Conservation (phyloP, 2,113 vertebrate species). For the Suricata suricatta region DNA sequence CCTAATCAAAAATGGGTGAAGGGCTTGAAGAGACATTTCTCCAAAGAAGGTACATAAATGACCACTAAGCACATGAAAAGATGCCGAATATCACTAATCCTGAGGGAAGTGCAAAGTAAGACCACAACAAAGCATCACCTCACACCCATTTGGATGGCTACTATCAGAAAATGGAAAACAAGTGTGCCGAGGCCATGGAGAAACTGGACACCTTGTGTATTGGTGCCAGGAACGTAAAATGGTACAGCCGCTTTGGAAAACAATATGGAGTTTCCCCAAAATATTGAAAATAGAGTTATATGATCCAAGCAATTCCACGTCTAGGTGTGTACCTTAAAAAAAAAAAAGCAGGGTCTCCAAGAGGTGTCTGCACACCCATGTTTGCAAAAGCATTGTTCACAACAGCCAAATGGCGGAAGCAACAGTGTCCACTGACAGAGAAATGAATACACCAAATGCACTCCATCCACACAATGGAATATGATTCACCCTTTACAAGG, state of each 20-base stretch:
- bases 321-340: not conserved
- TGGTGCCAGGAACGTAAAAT: accelerated
- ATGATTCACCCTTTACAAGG: not conserved
- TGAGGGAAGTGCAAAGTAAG: not conserved
- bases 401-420: accelerated
- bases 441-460: accelerated
- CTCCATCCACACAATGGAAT: accelerated
- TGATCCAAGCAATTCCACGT: not conserved
- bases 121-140: not conserved
- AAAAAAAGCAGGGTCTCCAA: not conserved
- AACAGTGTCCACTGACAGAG: accelerated
- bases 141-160: not conserved
- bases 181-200: not conserved
- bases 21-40: not conserved
- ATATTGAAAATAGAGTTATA: not conserved
- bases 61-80: not conserved
- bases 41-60: not conserved
- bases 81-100: not conserved
- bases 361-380: accelerated
- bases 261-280: not conserved
- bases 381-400: not conserved
- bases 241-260: no score
- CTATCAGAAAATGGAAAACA: not conserved
- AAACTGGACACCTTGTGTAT: no score
- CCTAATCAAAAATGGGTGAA: not conserved